Percentiles rank a stretch among this genome's conserved stretches.
Conservation (phyloP, 1,140 invertebrate genomes). For the Caenorhabditis briggsae region DNA sequence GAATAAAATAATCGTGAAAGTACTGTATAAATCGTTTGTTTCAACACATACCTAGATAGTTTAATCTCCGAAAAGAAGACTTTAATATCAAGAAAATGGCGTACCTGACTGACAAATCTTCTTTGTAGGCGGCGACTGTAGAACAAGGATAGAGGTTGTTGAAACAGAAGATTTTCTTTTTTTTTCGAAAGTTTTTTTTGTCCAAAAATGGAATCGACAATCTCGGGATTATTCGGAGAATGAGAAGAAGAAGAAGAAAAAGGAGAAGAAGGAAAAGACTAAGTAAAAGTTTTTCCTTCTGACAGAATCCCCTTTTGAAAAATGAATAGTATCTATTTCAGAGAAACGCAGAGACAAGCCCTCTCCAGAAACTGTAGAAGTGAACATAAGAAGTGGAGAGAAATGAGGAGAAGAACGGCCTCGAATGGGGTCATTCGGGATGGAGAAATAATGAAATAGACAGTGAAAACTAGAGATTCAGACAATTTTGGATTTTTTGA, state of each 20-base stretch:
- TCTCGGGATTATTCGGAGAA: conserved; percentile 47
- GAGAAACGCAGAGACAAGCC: conserved; percentile 9
- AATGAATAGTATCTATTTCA: neutral
- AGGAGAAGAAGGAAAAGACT: neutral
- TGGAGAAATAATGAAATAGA: conserved; percentile 22
- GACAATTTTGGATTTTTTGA: conserved; percentile 8
- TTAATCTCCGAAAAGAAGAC: no score
- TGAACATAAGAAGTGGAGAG: conserved; percentile 11
- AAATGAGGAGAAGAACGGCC: conserved; percentile 11
- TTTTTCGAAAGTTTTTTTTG: neutral
- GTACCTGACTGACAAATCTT: conserved; percentile 40
- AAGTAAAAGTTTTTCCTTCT: conserved; percentile 43
- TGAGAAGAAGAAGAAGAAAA: no score
- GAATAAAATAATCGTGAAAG: no score
- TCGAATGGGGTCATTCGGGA: conserved; percentile 53
- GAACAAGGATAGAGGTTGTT: conserved; percentile 13
- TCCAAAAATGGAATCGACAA: neutral
- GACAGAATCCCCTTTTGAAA: conserved; percentile 8
- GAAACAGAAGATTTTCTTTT: conserved; percentile 15
- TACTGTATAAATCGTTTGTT: no score
- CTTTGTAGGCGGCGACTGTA: neutral
- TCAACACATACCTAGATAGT: no score
- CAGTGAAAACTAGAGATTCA: neutral
- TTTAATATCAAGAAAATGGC: neutral
- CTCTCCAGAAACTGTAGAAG: conserved; percentile 50